Base-by-base conservation (phyloP, 2,888 invertebrate genomes). In the Cistogaster globosa region DNA sequence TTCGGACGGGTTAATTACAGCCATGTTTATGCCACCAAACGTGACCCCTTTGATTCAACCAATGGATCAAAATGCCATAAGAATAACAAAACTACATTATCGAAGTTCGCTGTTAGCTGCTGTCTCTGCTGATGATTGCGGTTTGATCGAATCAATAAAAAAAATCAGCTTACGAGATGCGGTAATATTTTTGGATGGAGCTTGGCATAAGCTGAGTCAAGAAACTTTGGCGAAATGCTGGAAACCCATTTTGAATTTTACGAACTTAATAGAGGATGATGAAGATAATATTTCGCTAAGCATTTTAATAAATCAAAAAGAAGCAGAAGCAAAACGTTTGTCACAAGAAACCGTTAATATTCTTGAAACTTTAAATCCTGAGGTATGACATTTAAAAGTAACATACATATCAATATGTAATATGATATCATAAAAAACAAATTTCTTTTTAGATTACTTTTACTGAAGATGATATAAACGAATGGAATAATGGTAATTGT, bases 71-170 rank as follows among this genome's bases (percentile, higher is more conserved):
- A 26, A 26, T 26, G 26, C 26, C 26, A 26, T 26, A 26, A 26
- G 26, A 26, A 26, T 26, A 26, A 26, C 26, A 26, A 26, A 26
- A 26, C 26, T 26, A 26, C 26, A 26, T 26, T 26, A 26, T 26
- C 26, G 26, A 26, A 26, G 26, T 26, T 26, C 26, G 22, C 18
- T 18, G 57, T 26, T 57, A 26, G 57, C 57, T 26, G 20, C 57
- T 26, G 57, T 57, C 26, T 57, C 20, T 57, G 26, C 22, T 26
- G 20, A 57, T 26, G 57, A 26, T 26, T 57, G 57, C 26, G 57
- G 26, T 57, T 57, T 57, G 57, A 26, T 26, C 57, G 26, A 57
- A 57, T 57, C 57, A 26, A 57, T 57, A 26, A 57, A 57, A 57
- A 57, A 57, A 57, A 57, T 26, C 26, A 57, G 22, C 20, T 57